A percentile compares a stretch with the other conserved stretches of the same genome.
Conservation (phyloP, 2,888 invertebrate species). For the Agriopis leucophaearia region DNA sequence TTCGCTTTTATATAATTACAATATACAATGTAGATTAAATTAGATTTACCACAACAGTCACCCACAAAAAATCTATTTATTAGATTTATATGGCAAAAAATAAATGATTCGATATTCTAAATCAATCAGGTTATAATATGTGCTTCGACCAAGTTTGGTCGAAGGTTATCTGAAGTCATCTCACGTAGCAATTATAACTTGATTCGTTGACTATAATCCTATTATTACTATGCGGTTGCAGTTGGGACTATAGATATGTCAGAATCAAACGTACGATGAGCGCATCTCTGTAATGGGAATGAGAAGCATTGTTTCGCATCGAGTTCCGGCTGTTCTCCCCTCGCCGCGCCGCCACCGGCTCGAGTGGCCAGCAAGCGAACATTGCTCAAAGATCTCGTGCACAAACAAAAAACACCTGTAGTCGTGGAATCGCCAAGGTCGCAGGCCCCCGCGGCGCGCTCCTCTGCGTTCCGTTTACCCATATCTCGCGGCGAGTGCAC, state of each 20-base stretch:
- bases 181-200: constrained; percentile 14
- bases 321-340: constrained; percentile 73
- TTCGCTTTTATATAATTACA: too few relatives aligned
- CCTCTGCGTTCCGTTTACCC: constrained; percentile 83
- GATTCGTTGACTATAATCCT: constrained; percentile 9
- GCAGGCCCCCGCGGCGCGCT: constrained; percentile 78
- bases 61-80: background rate
- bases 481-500: constrained; percentile 84
- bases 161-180: constrained; percentile 7
- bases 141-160: too few relatives aligned
- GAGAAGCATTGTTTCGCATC: constrained; percentile 64
- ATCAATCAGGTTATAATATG: constrained; percentile 10
- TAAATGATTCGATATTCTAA: constrained; percentile 9
- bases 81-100: background rate
- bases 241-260: constrained; percentile 19
- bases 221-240: constrained; percentile 20
- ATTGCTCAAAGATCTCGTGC: constrained; percentile 70
- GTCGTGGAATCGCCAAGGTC: constrained; percentile 83
- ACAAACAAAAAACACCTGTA: constrained; percentile 86
- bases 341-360: constrained; percentile 54
- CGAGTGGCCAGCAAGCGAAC: constrained; percentile 64
- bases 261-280: constrained; percentile 21
- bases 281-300: constrained; percentile 48
- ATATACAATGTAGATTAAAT: background rate
- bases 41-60: background rate